These are phyloP conservation scores for Pangasius krempfi DNA, from an alignment of 2,797 vertebrate genomes.

Conservation along the genomic window DNA sequence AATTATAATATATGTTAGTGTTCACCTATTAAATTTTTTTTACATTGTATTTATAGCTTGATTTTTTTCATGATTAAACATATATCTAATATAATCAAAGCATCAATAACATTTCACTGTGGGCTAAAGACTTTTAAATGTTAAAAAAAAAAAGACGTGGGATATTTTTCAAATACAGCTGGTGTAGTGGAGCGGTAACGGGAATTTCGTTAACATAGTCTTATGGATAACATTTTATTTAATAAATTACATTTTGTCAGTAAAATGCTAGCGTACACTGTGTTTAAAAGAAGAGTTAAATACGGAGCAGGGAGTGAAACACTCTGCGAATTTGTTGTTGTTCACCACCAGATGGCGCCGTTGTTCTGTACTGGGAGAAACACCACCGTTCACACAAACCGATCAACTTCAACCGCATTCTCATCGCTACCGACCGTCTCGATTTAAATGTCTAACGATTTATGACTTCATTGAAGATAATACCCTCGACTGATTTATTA, in stretches of 20 bases:
- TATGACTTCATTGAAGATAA: neutral
- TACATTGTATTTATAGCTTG: neutral
- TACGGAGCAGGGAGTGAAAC: neutral
- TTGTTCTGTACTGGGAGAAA: neutral
- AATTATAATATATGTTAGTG: neutral
- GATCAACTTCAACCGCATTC: neutral
- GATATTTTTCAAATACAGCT: neutral
- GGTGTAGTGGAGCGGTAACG: neutral
- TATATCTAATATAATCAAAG: neutral
- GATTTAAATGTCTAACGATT: neutral
- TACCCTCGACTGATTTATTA: neutral
- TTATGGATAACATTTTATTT: neutral
- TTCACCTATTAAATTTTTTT: neutral
- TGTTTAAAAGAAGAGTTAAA: neutral
- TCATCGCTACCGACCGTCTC: too few relatives aligned
- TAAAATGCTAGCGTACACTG: neutral
- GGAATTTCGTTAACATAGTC: neutral
- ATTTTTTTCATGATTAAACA: neutral
- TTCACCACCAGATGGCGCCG: constrained; percentile 25
- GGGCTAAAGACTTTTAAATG: neutral
- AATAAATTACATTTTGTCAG: neutral
- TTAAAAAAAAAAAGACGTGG: neutral
- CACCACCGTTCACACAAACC: neutral
- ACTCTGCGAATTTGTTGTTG: neutral
- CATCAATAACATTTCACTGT: neutral